A percentile compares a stretch with the other conserved stretches of the same genome.
These are phyloP conservation scores for Holocentrus rufus DNA, from an alignment of 2,797 vertebrate species.

Conservation along the genomic window DNA sequence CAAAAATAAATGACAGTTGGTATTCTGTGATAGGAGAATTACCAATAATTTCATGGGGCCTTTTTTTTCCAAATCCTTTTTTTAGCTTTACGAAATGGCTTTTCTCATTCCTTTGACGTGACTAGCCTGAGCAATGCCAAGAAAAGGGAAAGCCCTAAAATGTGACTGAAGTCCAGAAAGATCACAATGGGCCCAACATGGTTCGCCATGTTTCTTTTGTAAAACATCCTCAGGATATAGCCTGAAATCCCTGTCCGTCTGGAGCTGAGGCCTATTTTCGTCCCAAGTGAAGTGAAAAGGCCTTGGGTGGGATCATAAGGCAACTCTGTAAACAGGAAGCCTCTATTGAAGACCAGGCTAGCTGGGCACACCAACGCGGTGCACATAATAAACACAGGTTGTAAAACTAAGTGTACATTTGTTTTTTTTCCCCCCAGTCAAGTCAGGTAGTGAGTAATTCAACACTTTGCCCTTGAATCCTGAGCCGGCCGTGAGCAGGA, in stretches of 20 bases:
- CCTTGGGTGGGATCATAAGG: slow-evolving; percentile 71
- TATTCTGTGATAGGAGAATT: not conserved
- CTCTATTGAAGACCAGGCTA: slow-evolving; percentile 47
- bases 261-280: slow-evolving; percentile 60
- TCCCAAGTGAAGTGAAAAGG: slow-evolving; percentile 61
- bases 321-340: slow-evolving; percentile 81
- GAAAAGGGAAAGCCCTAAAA: slow-evolving; percentile 44
- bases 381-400: slow-evolving; percentile 18
- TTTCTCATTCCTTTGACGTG: not conserved
- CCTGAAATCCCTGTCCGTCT: slow-evolving; percentile 66
- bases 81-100: not conserved
- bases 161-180: slow-evolving; percentile 41
- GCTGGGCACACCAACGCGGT: slow-evolving; percentile 16
- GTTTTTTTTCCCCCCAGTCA: not conserved
- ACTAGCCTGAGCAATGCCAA: not conserved
- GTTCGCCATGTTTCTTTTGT: slow-evolving; percentile 72
- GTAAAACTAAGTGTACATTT: not conserved
- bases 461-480: not conserved
- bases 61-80: not conserved
- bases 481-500: not conserved
- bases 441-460: slow-evolving; percentile 1
- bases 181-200: slow-evolving; percentile 52
- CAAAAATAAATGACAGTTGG: not conserved
- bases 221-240: slow-evolving; percentile 82
- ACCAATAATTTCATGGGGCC: not conserved